phyloP scores from a whole-genome alignment of 2,113 vertebrate genomes.

The Esox niger region DNA sequence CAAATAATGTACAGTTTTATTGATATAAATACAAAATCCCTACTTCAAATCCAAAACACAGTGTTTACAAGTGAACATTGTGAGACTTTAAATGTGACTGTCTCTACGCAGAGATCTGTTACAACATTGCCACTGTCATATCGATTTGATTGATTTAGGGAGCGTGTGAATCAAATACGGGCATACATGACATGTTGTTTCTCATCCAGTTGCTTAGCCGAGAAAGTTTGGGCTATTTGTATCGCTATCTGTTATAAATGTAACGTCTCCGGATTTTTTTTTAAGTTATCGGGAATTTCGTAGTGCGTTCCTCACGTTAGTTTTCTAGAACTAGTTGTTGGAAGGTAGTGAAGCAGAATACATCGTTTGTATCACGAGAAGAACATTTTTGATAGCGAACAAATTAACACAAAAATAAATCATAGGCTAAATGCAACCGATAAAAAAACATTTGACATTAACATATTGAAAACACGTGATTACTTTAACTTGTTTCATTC shows the following conservation, averaged over 20 bases:
- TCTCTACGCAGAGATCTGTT: background rate
- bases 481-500: too few relatives aligned
- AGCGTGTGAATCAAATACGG: background rate
- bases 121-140: background rate
- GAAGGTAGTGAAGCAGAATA: slow-evolving; percentile 21
- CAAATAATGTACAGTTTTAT: background rate
- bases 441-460: too few relatives aligned
- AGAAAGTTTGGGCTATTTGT: too few relatives aligned
- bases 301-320: slow-evolving; percentile 3
- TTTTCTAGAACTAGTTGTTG: slow-evolving; percentile 17
- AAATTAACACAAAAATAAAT: too few relatives aligned
- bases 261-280: too few relatives aligned
- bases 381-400: background rate
- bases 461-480: too few relatives aligned
- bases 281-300: background rate
- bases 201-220: too few relatives aligned
- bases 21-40: background rate
- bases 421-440: too few relatives aligned
- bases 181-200: background rate
- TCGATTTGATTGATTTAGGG: slow-evolving; percentile 6
- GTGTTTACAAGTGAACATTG: background rate
- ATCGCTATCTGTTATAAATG: too few relatives aligned
- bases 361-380: slow-evolving; percentile 20
- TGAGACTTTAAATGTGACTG: background rate
- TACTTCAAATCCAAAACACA: background rate